These are phyloP conservation scores for Ceraclea dissimilis DNA, from an alignment of 2,888 invertebrate species.

Conservation along the genomic window DNA sequence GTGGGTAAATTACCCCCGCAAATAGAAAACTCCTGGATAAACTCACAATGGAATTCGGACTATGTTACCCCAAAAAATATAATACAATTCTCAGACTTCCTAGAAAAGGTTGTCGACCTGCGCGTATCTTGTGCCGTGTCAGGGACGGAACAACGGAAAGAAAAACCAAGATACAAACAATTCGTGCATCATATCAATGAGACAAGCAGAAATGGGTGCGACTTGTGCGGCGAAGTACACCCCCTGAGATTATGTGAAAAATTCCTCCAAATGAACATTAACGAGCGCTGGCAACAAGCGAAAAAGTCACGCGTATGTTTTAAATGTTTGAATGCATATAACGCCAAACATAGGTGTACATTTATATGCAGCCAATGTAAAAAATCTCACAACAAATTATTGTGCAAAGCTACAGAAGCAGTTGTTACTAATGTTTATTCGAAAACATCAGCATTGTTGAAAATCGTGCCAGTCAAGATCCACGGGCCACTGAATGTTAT, in stretches of 20 bases:
- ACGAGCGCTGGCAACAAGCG: constrained; percentile 24
- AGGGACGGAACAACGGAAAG: neutral
- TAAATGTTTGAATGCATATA: neutral
- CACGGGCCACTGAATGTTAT: constrained; percentile 25
- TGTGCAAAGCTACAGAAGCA: neutral
- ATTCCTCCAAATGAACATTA: neutral
- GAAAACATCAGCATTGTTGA: constrained; percentile 19
- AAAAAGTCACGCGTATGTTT: constrained; percentile 20
- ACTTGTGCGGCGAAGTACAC: neutral
- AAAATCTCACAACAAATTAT: neutral
- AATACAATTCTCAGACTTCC: neutral
- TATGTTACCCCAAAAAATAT: neutral
- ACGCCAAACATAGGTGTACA: too few species aligned
- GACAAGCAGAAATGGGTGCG: neutral
- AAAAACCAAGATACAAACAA: neutral
- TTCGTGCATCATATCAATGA: neutral
- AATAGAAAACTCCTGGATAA: neutral
- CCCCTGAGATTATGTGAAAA: neutral
- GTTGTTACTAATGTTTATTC: neutral
- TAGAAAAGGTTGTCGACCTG: neutral
- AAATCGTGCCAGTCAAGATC: constrained; percentile 25
- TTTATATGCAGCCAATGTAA: too few species aligned
- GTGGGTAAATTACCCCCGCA: neutral
- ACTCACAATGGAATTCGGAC: neutral
- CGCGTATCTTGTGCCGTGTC: neutral